phyloP scores from a whole-genome alignment of 2,888 invertebrate genomes.

The Archaeoteleia sp. region DNA sequence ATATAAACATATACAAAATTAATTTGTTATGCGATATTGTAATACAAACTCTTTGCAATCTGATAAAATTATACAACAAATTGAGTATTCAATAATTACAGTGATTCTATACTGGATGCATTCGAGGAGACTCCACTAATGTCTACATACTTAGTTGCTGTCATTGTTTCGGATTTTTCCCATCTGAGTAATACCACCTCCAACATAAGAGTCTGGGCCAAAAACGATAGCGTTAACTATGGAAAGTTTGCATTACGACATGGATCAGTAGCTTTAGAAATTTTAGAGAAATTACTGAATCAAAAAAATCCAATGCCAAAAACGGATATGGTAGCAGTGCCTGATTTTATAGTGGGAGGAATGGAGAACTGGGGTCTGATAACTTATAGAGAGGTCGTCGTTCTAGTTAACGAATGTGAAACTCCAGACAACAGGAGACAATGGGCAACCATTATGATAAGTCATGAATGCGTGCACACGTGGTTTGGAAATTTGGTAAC shows the following conservation, averaged over 20 bases:
- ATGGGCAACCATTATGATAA: slow-evolving; percentile 80
- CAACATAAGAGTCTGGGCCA: slow-evolving; percentile 36
- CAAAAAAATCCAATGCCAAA: slow-evolving; percentile 83
- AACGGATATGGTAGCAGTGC: slow-evolving; percentile 80
- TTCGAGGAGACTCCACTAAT: slow-evolving; percentile 88
- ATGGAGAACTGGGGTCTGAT: slow-evolving; percentile 60
- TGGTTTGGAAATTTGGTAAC: slow-evolving; percentile 89
- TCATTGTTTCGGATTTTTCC: slow-evolving; percentile 84
- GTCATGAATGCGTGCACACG: slow-evolving; percentile 88
- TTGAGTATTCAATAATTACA: too few species aligned
- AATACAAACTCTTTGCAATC: too few species aligned
- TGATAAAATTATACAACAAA: too few species aligned
- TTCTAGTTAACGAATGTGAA: slow-evolving; percentile 72
- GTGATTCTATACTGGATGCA: slow-evolving; percentile 75
- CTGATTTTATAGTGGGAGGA: slow-evolving; percentile 51
- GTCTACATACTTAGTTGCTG: slow-evolving; percentile 95
- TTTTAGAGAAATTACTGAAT: slow-evolving; percentile 30
- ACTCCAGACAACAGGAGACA: slow-evolving; percentile 77
- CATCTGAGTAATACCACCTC: slow-evolving; percentile 47
- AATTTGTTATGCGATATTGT: too few species aligned
- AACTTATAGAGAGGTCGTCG: slow-evolving; percentile 79
- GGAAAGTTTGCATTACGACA: slow-evolving; percentile 34
- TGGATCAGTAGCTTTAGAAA: too few species aligned
- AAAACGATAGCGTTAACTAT: slow-evolving; percentile 12
- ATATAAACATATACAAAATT: too few species aligned